These are phyloP conservation scores for Oreochromis spilurus DNA, from an alignment of 2,113 vertebrate species.

Conservation along the genomic window DNA sequence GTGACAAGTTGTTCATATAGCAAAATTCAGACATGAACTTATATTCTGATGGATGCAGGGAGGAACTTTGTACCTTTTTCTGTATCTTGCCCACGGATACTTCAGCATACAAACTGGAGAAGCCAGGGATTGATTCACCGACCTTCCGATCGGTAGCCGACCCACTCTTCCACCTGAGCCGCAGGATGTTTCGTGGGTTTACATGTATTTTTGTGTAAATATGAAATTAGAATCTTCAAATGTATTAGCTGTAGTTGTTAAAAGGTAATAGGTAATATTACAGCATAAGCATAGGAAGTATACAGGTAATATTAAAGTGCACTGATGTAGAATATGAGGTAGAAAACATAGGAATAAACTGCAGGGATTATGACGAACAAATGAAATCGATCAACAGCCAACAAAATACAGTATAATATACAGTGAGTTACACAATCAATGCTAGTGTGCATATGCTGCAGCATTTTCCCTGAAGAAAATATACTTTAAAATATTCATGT, in stretches of 20 bases:
- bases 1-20: neutral
- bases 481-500: rapidly evolving
- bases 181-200: neutral
- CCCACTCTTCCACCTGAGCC: rapidly evolving
- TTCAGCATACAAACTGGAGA: neutral
- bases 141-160: neutral
- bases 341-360: neutral
- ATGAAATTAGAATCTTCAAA: neutral
- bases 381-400: neutral
- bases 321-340: neutral
- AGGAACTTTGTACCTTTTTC: neutral
- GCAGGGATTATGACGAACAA: rapidly evolving
- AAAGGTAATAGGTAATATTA: neutral
- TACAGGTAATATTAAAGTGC: neutral
- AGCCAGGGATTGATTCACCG: neutral
- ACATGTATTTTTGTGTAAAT: neutral
- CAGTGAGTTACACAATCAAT: neutral
- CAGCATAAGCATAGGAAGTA: rapidly evolving
- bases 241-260: neutral
- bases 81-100: neutral
- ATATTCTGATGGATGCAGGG: neutral
- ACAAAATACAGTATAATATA: neutral
- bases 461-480: neutral
- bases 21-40: neutral
- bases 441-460: no score